Evolutionary conservation across 2,888 invertebrate species (phyloP).

Genomic region (Heliconius ethilla): DNA sequence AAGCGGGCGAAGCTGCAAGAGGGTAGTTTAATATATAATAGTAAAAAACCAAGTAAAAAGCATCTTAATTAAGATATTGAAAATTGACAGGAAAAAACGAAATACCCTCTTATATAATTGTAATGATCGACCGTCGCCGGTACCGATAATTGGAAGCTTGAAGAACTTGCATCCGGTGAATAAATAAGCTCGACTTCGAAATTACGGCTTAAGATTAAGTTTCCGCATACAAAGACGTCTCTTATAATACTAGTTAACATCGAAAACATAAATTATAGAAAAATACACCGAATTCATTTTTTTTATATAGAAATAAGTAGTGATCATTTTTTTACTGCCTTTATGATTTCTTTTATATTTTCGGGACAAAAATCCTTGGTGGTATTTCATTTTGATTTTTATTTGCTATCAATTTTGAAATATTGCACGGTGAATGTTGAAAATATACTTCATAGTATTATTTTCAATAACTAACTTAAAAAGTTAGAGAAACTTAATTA

Average conservation of each 20-base stretch:
- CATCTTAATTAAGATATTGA: neutral
- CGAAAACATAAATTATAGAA: slow-evolving; percentile 10
- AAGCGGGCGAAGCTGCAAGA: no score
- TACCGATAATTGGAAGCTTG: slow-evolving; percentile 21
- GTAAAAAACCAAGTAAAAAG: neutral
- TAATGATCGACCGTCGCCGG: slow-evolving; percentile 21
- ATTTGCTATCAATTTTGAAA: neutral
- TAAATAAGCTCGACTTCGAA: slow-evolving; percentile 19
- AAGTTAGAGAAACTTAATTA: no score
- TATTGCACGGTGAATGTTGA: neutral
- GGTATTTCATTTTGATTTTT: neutral
- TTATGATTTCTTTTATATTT: neutral
- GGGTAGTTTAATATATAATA: slow-evolving; percentile 5
- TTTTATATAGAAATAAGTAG: neutral
- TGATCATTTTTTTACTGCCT: neutral
- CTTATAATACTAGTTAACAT: slow-evolving; percentile 14
- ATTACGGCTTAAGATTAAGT: slow-evolving; percentile 26
- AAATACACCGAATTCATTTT: neutral
- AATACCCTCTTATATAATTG: slow-evolving; percentile 16
- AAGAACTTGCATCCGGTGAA: slow-evolving; percentile 25
- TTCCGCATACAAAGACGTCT: slow-evolving; percentile 15
- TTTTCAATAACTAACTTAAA: neutral
- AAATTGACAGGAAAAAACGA: neutral
- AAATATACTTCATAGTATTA: neutral
- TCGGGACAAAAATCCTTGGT: neutral